Conservation (phyloP, 1,140 invertebrate genomes). For the Drosophila pachea region DNA sequence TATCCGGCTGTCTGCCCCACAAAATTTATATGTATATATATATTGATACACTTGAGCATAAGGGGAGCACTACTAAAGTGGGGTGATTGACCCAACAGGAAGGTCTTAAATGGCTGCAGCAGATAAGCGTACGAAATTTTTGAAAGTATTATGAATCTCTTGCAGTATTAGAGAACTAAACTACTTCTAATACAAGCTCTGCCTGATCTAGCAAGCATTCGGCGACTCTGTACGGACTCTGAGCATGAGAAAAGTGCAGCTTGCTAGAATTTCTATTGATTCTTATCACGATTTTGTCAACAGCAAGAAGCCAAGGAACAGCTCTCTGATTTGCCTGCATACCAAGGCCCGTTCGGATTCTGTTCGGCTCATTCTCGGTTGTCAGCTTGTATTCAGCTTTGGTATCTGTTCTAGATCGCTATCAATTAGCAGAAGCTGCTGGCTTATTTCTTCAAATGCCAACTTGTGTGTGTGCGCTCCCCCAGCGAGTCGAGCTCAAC, state of each 20-base stretch:
- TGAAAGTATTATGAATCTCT: conserved; percentile 2
- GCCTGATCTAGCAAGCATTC: too few species aligned
- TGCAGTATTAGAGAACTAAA: too few species aligned
- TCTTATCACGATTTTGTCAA: conserved; percentile 3
- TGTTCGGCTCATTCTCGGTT: conserved; percentile 16
- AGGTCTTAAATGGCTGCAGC: conserved; percentile 1
- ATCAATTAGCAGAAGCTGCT: conserved; percentile 41
- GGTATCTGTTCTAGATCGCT: conserved; percentile 44
- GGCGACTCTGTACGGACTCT: neutral
- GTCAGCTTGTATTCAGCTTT: conserved; percentile 24
- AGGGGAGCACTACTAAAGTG: conserved; percentile 32
- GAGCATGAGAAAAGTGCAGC: neutral
- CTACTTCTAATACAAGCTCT: neutral
- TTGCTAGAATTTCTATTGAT: conserved; percentile 1
- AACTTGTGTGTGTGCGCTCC: conserved; percentile 47
- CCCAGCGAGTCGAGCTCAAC: conserved; percentile 35
- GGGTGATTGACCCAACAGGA: conserved; percentile 51
- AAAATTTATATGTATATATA: neutral
- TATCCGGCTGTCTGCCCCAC: conserved; percentile 40
- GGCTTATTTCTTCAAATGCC: conserved; percentile 56
- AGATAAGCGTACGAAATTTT: neutral
- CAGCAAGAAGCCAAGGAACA: neutral
- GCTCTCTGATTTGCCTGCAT: conserved; percentile 4
- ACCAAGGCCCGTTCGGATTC: neutral
- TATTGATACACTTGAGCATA: neutral